Base-by-base conservation (phyloP, 92 coral and sea anemone genomes). In the Epizoanthus fatuus region DNA sequence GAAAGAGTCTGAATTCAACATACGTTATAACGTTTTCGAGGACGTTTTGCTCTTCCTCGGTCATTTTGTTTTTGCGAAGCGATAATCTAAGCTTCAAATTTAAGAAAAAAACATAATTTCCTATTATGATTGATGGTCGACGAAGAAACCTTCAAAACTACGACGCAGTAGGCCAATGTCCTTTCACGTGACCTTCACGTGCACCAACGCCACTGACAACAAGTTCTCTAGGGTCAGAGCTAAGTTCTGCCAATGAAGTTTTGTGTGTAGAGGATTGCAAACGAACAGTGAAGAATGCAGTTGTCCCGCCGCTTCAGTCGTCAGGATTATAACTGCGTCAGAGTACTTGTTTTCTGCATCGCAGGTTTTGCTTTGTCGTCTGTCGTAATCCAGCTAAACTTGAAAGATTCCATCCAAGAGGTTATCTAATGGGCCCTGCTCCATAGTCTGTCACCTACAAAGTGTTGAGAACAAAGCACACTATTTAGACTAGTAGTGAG, bases 371-470 rank as follows among this genome's bases (percentile, higher is more conserved):
- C 17, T 49, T 56, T 38, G 63, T 56, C 25, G 16, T 35, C 44
- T 25, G 70, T 64, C 13, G 15, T 25, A 11, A 19, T 15, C 12
- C 2, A n/a, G 25, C 37, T 17, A 3, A 44, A 45, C 56, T 17
- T 47, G 12, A 42, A 70, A 32, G 29, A 44, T 7, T 11, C 25
- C 16, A 38, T 5, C 82, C 5, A 15, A 25, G 81, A 3, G 42
- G 62, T 86, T 90, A 90, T 86, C 93, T 81, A 69, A 89, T 86
- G 37, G 90, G 93, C 13, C 93, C 93, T 8, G 88, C 88, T 17
- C 98, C 95, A 62, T 94, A 94, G 63, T 94, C 98, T 5, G 95
- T 93, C 35, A 94, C 88, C 98, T 94, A 88, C 9, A 42, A 86
- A 59, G 53, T 35, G 70, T 60, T 22, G 52, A 71, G 66, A 71